Conservation (phyloP, 1,140 invertebrate genomes). For the Zaprionus camerounensis region DNA sequence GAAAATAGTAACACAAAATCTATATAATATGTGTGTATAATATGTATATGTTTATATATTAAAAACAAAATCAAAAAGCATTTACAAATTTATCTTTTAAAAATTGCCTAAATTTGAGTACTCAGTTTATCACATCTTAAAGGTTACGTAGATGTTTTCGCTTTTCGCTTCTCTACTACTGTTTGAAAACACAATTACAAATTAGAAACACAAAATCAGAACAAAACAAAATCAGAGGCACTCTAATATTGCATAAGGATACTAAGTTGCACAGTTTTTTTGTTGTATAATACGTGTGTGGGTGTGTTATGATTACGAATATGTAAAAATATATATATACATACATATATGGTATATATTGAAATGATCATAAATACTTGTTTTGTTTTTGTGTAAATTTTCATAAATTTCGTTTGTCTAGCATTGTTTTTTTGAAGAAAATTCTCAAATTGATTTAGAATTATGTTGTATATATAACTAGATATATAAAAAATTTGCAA, state of each 20-base stretch:
- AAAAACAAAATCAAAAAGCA: slow-evolving; percentile 76
- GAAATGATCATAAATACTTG: slow-evolving; percentile 43
- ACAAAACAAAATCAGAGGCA: slow-evolving; percentile 78
- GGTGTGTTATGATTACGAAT: slow-evolving; percentile 36
- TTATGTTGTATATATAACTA: slow-evolving; percentile 60
- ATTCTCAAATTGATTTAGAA: slow-evolving; percentile 48
- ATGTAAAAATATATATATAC: slow-evolving; percentile 31
- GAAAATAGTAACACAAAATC: slow-evolving; percentile 64
- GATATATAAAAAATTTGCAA: slow-evolving; percentile 80
- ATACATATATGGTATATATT: slow-evolving; percentile 45
- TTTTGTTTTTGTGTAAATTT: slow-evolving; percentile 54
- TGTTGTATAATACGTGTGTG: slow-evolving; percentile 50
- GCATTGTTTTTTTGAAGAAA: slow-evolving; percentile 40
- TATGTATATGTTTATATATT: too few relatives aligned
- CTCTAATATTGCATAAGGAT: slow-evolving; percentile 84
- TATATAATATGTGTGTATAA: slow-evolving; percentile 26
- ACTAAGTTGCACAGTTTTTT: slow-evolving; percentile 76
- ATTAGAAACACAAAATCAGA: slow-evolving; percentile 45
- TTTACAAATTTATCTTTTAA: slow-evolving; percentile 71
- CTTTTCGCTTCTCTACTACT: slow-evolving; percentile 41
- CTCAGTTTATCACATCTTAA: slow-evolving; percentile 78
- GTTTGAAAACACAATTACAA: slow-evolving; percentile 50
- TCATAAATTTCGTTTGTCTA: slow-evolving; percentile 54
- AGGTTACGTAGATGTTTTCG: slow-evolving; percentile 66
- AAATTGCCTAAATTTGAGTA: slow-evolving; percentile 82